Evolutionary conservation across 2,113 vertebrate genomes (phyloP), one percentile per base, ranked within the genome.

Genomic region (Pogona vitticeps): DNA sequence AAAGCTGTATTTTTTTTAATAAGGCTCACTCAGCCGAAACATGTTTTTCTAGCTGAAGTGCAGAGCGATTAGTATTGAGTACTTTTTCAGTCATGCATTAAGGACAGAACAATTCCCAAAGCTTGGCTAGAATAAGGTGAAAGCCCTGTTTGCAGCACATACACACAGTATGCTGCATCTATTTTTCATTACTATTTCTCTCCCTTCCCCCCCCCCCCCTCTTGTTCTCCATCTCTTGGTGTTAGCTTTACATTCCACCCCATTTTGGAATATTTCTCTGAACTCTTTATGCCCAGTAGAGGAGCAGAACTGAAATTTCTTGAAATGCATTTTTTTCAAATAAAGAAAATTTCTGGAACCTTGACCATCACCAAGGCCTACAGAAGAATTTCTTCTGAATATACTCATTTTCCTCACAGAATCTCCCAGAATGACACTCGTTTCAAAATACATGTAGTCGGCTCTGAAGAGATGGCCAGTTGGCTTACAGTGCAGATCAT

Each of bases 31-130:
- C 85, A 87, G 79, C 85, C 72, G 85, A 82, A 87, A 76, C 79
- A 87, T 87, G 85, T 87, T 87, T 87, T 82, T 76, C 85, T 82
- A 87, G 85, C 85, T 68, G 79, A 87, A 87, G 85, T 87, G 85
- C 85, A 82, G 79, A 82, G 79, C 70, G 81, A 87, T 87, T 87
- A 87, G 85, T 81, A 81, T 40, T 76, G 79, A 87, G 79, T 82
- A 87, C 79, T 87, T 82, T 87, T 59, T 87, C 85, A 87, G 79
- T 76, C 85, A 82, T 75, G 79, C 85, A 87, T 87, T 76, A 87
- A 87, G 85, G 71, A 82, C 79, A 82, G 85, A 87, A 82, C 85
- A 87, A 87, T 87, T 87, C 85, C 85, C 59, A 82, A 52, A 87
- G 85, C 40, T 87, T 67, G 79, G 36, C 70, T 87, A 23, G 40